phyloP scores from a whole-genome alignment of 2,888 invertebrate genomes.

The Nymphalis urticae region DNA sequence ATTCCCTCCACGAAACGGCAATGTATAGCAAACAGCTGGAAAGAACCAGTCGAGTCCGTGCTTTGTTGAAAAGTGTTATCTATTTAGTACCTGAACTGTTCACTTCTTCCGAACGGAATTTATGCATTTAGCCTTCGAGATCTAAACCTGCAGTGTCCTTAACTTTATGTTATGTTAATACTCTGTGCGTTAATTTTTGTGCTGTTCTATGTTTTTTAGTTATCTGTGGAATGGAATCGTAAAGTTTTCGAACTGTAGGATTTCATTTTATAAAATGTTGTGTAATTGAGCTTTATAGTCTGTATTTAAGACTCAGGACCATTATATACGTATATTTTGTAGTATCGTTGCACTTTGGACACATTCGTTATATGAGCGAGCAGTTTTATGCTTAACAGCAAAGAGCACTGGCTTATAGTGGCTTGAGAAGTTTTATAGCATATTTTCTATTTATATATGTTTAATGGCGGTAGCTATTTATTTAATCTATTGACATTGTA shows the following conservation, averaged over 20 bases:
- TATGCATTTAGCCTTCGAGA: constrained; percentile 63
- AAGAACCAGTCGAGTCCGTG: constrained; percentile 26
- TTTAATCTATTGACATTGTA: constrained; percentile 13
- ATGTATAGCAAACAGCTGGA: constrained; percentile 33
- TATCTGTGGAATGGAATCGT: constrained; percentile 59
- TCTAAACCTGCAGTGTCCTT: constrained; percentile 69
- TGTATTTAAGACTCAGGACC: constrained; percentile 78
- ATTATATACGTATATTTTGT: constrained; percentile 63
- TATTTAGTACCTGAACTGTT: constrained; percentile 39
- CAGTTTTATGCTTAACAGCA: constrained; percentile 58
- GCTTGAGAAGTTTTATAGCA: constrained; percentile 57
- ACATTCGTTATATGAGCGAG: constrained; percentile 56
- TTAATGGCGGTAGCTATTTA: constrained; percentile 33
- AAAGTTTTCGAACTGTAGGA: constrained; percentile 46
- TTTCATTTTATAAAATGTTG: constrained; percentile 54
- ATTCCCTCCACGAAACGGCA: constrained; percentile 53
- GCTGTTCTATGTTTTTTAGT: constrained; percentile 71
- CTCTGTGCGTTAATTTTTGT: constrained; percentile 72
- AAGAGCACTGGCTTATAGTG: constrained; percentile 73
- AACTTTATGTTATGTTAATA: constrained; percentile 57
- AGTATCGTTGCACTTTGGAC: constrained; percentile 66
- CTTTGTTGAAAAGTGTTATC: constrained; percentile 26
- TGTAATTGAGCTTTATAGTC: constrained; percentile 77
- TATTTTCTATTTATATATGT: constrained; percentile 39
- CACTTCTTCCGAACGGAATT: constrained; percentile 36